Evolutionary conservation across 2,888 invertebrate species (phyloP).

Genomic region (Caenorhabditis doughertyi): DNA sequence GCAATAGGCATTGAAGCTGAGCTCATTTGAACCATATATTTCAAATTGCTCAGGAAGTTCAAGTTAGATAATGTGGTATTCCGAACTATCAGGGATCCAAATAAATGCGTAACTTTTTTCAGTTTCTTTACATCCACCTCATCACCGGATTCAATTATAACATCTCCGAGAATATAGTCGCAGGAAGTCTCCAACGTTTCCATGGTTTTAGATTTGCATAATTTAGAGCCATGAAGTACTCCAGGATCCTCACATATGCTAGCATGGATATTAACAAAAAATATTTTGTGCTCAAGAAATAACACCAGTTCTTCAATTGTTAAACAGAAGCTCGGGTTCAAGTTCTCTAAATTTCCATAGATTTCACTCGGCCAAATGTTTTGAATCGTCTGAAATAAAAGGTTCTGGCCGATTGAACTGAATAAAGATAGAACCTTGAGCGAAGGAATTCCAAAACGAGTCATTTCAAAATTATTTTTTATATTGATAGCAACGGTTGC

Average conservation of each 20-base stretch:
- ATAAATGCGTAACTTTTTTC: not conserved
- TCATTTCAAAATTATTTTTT: not conserved
- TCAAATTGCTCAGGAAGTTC: not conserved
- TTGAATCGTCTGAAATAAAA: not conserved
- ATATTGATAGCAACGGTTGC: not conserved
- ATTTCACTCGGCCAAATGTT: not conserved
- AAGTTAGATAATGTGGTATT: not conserved
- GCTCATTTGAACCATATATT: not conserved
- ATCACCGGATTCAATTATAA: not conserved
- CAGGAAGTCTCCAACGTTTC: not conserved
- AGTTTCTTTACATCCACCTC: not conserved
- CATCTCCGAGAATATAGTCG: not conserved
- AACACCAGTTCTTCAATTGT: not conserved
- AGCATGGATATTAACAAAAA: conserved; percentile 6
- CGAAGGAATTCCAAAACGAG: not conserved
- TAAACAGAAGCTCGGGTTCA: not conserved
- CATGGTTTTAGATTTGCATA: not conserved
- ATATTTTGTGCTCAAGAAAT: not conserved
- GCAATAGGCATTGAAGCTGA: not conserved
- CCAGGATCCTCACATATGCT: not conserved
- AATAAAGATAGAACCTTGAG: not conserved
- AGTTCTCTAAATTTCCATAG: conserved; percentile 1
- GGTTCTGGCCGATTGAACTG: not conserved
- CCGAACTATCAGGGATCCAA: not conserved
- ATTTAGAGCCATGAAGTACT: not conserved